Conservation (phyloP, 1,140 invertebrate genomes). For the Drosophila nikananu region DNA sequence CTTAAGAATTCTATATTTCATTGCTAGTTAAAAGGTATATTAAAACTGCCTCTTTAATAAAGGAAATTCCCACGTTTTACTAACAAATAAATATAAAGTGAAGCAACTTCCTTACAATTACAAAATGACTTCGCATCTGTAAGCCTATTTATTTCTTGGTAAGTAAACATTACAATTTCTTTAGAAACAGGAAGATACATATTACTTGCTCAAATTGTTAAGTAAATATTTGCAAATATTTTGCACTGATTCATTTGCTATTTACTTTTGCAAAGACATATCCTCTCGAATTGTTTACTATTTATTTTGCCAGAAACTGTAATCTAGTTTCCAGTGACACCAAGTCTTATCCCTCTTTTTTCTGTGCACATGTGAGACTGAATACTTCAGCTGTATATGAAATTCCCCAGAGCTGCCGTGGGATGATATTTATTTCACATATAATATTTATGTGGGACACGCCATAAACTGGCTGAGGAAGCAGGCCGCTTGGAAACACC, state of each 20-base stretch:
- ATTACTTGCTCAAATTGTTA: too few species aligned
- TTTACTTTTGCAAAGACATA: not conserved
- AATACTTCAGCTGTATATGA: conserved; percentile 33
- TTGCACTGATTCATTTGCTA: not conserved
- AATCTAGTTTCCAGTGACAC: conserved; percentile 1
- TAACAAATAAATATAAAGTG: not conserved
- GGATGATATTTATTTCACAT: conserved; percentile 61
- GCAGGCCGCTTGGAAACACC: conserved; percentile 43
- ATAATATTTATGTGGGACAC: conserved; percentile 56
- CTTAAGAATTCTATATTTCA: not conserved
- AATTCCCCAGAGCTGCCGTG: conserved; percentile 11
- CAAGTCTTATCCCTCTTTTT: not conserved
- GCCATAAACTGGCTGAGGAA: conserved; percentile 45
- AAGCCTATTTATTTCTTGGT: not conserved
- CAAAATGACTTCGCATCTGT: not conserved
- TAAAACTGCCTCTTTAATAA: not conserved
- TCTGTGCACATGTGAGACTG: conserved; percentile 14
- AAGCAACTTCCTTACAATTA: not conserved
- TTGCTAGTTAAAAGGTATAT: not conserved
- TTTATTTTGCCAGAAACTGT: too few species aligned
- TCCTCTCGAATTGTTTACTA: not conserved
- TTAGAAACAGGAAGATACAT: conserved; percentile 1
- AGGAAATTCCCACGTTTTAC: conserved; percentile 7
- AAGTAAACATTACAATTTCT: not conserved
- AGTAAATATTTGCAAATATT: not conserved